Evolutionary conservation across 2,113 vertebrate species (phyloP).

Genomic region (Hemichromis elongatus): DNA sequence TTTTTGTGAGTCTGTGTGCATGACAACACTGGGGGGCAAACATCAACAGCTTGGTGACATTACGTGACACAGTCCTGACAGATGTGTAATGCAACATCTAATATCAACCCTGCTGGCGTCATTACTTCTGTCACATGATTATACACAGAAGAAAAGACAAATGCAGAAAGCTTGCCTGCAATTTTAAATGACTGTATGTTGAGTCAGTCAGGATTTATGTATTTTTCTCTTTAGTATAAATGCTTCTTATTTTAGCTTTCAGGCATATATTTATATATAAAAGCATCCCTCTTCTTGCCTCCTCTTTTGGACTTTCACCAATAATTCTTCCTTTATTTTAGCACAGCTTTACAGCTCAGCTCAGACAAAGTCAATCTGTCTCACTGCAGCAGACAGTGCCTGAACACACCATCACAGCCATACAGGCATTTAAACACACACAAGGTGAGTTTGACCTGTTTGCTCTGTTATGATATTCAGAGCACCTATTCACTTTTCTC

Average conservation of each 20-base stretch:
- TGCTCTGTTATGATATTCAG: not conserved
- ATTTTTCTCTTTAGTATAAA: not conserved
- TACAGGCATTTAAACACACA: not conserved
- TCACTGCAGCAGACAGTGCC: not conserved
- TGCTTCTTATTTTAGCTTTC: slow-evolving; percentile 8
- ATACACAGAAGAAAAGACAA: not conserved
- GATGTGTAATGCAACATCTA: not conserved
- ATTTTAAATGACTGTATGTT: slow-evolving; percentile 32
- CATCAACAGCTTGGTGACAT: not conserved
- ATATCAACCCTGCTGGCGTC: not conserved
- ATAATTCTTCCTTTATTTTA: not conserved
- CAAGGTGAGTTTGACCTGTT: slow-evolving; percentile 5
- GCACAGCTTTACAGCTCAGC: not conserved
- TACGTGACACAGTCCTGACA: not conserved
- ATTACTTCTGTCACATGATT: not conserved
- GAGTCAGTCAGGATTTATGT: not conserved
- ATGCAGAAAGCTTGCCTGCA: not conserved
- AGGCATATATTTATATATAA: not conserved
- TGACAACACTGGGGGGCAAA: not conserved
- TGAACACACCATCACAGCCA: not conserved
- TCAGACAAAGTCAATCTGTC: not conserved
- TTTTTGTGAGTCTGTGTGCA: not conserved
- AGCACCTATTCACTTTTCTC: not conserved
- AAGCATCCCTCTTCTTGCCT: not conserved
- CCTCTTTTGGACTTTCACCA: not conserved